Conservation (phyloP, 2,797 vertebrate genomes). For the Pterois miles region DNA sequence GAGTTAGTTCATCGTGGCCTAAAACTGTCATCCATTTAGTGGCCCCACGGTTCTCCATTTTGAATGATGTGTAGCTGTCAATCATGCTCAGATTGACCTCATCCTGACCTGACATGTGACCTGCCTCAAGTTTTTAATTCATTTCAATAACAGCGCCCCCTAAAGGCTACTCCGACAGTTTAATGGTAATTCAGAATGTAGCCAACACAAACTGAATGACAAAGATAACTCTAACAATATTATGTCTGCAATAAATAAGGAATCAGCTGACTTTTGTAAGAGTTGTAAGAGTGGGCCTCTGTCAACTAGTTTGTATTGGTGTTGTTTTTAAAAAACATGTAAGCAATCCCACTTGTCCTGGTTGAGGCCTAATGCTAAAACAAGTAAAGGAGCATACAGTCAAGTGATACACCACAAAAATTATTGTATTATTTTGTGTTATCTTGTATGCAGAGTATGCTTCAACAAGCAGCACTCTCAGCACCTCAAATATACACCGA, state of each 20-base stretch:
- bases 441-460: neutral
- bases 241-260: neutral
- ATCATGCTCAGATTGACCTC: neutral
- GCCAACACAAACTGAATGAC: too few species aligned
- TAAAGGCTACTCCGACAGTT: neutral
- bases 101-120: neutral
- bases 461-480: neutral
- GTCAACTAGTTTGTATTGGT: too few species aligned
- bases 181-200: neutral
- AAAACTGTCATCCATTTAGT: neutral
- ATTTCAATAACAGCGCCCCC: neutral
- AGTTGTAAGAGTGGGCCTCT: neutral
- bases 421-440: too few species aligned
- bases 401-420: neutral
- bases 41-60: neutral
- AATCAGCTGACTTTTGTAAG: neutral
- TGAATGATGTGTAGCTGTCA: neutral
- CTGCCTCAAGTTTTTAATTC: neutral
- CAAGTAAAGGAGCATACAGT: neutral
- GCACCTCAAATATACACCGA: neutral
- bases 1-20: neutral
- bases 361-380: neutral
- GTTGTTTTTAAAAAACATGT: too few species aligned
- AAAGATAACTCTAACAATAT: neutral
- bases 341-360: neutral